These are phyloP conservation scores for Cheilosia impressa DNA, from an alignment of 2,888 invertebrate species.

Conservation along the genomic window DNA sequence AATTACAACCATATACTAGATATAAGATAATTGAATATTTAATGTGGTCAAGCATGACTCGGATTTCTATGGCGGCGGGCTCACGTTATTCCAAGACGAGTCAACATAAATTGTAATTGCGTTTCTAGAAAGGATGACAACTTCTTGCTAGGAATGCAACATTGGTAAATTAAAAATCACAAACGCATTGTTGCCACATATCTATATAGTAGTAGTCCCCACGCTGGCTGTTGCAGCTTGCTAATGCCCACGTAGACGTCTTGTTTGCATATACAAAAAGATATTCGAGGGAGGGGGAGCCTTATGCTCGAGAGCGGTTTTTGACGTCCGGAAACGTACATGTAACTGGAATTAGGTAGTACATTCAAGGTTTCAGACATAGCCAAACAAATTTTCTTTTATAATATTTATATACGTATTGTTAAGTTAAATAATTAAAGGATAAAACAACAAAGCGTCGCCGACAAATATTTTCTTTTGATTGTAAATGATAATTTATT, in stretches of 20 bases:
- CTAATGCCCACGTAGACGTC: conserved; percentile 1
- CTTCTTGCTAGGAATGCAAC: conserved; percentile 7
- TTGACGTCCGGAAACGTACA: too few species aligned
- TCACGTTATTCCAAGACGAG: conserved; percentile 36
- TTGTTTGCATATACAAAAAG: not conserved
- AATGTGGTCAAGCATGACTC: conserved; percentile 7
- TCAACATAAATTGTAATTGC: conserved; percentile 6
- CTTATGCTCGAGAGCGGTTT: too few species aligned
- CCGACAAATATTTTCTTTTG: not conserved
- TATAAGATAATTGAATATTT: not conserved
- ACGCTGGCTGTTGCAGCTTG: conserved; percentile 18
- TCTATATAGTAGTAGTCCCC: not conserved
- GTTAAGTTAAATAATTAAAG: not conserved
- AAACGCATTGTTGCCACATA: not conserved
- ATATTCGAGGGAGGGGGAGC: too few species aligned
- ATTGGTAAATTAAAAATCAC: not conserved
- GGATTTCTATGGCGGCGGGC: conserved; percentile 27
- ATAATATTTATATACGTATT: too few species aligned
- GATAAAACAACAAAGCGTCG: not conserved
- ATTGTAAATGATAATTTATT: too few species aligned
- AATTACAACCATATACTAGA: not conserved
- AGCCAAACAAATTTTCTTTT: not conserved
- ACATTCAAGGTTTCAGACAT: conserved; percentile 1
- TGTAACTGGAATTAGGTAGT: not conserved
- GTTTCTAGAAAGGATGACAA: not conserved